phyloP scores from a whole-genome alignment of 2,113 vertebrate genomes.

The Anarhynchus alexandrinus region DNA sequence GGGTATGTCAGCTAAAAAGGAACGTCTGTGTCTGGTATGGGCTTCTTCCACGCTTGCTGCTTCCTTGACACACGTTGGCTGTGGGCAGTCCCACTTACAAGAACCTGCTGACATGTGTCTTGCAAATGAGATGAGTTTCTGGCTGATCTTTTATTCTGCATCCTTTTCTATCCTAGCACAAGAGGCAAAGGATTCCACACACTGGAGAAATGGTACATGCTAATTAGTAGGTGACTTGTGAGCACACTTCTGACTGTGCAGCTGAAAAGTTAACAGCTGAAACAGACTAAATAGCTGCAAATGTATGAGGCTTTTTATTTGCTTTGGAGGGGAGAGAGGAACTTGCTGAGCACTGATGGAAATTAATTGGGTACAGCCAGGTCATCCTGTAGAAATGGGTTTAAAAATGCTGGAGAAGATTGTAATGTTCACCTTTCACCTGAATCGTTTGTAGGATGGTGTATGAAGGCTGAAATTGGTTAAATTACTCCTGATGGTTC shows the following conservation, averaged over 20 bases:
- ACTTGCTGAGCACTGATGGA: neutral
- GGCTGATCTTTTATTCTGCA: neutral
- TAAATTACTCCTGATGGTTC: neutral
- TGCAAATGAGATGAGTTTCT: neutral
- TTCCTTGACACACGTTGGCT: fast-evolving
- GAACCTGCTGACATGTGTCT: neutral
- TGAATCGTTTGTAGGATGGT: neutral
- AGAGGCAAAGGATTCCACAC: neutral
- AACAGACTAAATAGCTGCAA: neutral
- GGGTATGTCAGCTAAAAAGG: constrained; percentile 70
- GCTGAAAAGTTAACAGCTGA: neutral
- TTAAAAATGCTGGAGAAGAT: neutral
- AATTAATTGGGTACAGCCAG: neutral
- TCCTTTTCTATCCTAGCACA: neutral
- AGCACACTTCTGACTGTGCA: neutral
- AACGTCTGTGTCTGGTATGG: neutral
- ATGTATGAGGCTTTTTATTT: neutral
- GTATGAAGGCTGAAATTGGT: neutral
- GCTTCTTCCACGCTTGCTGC: neutral
- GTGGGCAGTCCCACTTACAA: neutral
- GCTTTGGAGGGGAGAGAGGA: neutral
- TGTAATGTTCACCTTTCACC: neutral
- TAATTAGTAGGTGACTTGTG: neutral
- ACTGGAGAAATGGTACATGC: neutral
- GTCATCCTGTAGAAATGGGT: neutral